Evolutionary conservation across 2,113 vertebrate species (phyloP).

Genomic region (Catharus minimus): DNA sequence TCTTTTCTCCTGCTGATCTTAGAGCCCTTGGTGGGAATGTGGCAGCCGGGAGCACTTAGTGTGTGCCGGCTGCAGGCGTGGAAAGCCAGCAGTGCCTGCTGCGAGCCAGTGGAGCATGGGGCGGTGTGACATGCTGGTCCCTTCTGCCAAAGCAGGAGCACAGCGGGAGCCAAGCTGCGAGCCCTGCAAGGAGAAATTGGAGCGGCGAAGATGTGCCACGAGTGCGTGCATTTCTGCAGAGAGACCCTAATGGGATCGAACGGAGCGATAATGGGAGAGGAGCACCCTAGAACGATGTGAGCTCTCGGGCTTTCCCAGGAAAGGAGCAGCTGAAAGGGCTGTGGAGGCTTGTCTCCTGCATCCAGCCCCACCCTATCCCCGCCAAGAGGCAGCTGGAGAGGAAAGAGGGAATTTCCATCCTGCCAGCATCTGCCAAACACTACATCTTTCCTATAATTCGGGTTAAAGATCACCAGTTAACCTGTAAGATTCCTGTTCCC

Average conservation of each 20-base stretch:
- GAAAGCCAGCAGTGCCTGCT: neutral
- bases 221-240: neutral
- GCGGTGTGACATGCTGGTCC: rapidly evolving
- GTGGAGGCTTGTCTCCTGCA: neutral
- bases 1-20: neutral
- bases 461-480: neutral
- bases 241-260: neutral
- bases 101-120: neutral
- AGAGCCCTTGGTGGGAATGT: neutral
- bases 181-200: neutral
- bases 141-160: neutral
- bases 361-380: neutral
- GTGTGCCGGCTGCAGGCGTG: neutral
- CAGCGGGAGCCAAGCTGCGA: neutral
- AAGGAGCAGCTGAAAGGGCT: neutral
- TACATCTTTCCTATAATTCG: neutral
- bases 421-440: neutral
- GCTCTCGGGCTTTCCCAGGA: neutral
- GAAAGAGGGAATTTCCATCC: neutral
- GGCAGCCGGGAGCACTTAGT: neutral
- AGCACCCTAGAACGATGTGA: neutral
- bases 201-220: neutral
- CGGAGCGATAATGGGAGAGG: neutral
- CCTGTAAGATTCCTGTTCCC: neutral
- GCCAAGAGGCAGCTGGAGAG: neutral